phyloP scores from a whole-genome alignment of 2,113 vertebrate genomes.

The Buteo buteo region DNA sequence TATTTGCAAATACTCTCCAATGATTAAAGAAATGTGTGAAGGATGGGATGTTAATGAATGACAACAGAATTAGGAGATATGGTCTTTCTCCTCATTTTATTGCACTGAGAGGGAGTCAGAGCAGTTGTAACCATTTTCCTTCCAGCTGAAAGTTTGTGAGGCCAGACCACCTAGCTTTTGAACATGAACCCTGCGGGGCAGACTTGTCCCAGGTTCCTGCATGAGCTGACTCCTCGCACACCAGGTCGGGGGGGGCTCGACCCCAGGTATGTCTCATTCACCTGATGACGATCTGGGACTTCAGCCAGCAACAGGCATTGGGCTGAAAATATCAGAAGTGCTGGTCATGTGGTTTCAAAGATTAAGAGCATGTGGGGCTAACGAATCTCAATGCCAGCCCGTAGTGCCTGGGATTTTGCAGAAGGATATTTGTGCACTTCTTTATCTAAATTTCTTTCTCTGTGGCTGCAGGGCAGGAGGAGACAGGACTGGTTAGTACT shows the following conservation, averaged over 20 bases:
- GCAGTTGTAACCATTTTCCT: neutral
- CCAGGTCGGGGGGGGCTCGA: neutral
- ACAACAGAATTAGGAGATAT: neutral
- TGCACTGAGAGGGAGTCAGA: neutral
- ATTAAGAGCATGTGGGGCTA: neutral
- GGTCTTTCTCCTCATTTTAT: neutral
- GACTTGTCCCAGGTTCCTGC: neutral
- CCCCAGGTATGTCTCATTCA: neutral
- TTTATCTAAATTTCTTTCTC: neutral
- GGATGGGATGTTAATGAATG: slow-evolving; percentile 21
- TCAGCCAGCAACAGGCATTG: neutral
- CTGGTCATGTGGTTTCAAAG: neutral
- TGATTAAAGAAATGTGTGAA: slow-evolving; percentile 66
- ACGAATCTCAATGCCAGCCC: neutral
- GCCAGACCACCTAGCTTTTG: neutral
- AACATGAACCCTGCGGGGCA: neutral
- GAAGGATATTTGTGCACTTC: neutral
- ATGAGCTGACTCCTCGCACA: neutral
- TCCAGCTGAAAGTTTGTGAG: neutral
- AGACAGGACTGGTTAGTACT: neutral
- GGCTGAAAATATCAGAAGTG: neutral
- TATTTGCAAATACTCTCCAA: slow-evolving; percentile 67
- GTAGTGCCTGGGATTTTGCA: neutral
- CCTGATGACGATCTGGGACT: rapidly evolving
- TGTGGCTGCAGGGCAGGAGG: neutral